phyloP scores from a whole-genome alignment of 2,888 invertebrate species.

The Drosophila peninsularis region DNA sequence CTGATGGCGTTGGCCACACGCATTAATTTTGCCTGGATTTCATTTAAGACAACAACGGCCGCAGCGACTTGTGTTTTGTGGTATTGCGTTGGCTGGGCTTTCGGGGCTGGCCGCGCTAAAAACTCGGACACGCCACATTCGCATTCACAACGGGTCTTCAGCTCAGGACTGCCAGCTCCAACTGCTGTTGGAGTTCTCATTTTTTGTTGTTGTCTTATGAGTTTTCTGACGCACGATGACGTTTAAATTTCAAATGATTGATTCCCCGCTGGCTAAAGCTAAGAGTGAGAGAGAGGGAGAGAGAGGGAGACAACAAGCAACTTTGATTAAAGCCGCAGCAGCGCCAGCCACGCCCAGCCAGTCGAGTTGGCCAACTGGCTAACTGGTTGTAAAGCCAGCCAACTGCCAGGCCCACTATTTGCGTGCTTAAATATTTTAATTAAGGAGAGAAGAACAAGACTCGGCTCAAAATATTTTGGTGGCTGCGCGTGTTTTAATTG shows the following conservation, averaged over 20 bases:
- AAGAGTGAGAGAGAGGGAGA: background rate
- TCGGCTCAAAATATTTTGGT: constrained; percentile 71
- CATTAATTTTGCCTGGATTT: constrained; percentile 76
- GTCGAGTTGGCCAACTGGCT: constrained; percentile 46
- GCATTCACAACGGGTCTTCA: constrained; percentile 68
- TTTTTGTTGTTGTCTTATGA: constrained; percentile 64
- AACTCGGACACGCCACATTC: constrained; percentile 78
- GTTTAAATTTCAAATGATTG: constrained; percentile 80
- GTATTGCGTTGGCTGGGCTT: constrained; percentile 62
- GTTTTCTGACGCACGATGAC: constrained; percentile 80
- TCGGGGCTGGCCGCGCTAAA: constrained; percentile 69
- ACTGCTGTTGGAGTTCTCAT: constrained; percentile 20
- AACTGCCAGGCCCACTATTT: constrained; percentile 71
- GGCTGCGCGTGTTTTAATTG: constrained; percentile 72
- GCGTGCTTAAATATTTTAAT: constrained; percentile 77
- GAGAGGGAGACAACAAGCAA: constrained; percentile 25
- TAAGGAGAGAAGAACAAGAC: constrained; percentile 48
- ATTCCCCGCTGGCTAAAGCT: constrained; percentile 73
- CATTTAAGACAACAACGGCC: constrained; percentile 59
- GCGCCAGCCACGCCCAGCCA: constrained; percentile 64
- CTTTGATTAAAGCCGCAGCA: constrained; percentile 78
- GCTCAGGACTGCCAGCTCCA: constrained; percentile 43
- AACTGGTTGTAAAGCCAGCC: constrained; percentile 60
- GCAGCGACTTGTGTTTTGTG: constrained; percentile 62
- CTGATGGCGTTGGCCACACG: constrained; percentile 78